A percentile compares a stretch with the other conserved stretches of the same genome.
phyloP scores from a whole-genome alignment of 2,888 invertebrate species.

The Eupelmus urozonus region DNA sequence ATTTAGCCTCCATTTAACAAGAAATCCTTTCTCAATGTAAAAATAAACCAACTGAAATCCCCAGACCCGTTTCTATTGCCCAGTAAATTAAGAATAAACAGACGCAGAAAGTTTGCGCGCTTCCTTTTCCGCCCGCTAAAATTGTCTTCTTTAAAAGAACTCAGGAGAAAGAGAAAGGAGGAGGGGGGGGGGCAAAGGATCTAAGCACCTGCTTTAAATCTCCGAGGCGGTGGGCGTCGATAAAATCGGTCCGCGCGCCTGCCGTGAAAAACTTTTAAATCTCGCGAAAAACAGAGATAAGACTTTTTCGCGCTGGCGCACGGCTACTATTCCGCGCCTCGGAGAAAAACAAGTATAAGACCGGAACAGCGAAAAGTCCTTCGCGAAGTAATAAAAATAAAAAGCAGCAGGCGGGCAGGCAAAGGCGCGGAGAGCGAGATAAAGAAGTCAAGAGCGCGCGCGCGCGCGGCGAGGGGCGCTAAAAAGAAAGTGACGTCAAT shows the following conservation, averaged over 20 bases:
- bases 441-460: neutral
- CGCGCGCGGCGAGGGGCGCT: neutral
- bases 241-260: slow-evolving; percentile 51
- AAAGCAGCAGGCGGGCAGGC: slow-evolving; percentile 17
- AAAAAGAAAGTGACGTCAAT: slow-evolving; percentile 46
- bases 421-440: neutral
- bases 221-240: slow-evolving; percentile 42
- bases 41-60: neutral
- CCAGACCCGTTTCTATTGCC: slow-evolving; percentile 21
- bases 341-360: slow-evolving; percentile 40
- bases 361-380: slow-evolving; percentile 47
- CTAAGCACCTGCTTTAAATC: slow-evolving; percentile 58
- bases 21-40: neutral
- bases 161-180: too few relatives aligned
- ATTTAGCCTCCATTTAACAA: neutral
- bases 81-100: slow-evolving; percentile 56
- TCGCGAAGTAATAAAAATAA: slow-evolving; percentile 51
- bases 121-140: neutral
- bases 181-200: slow-evolving; percentile 50
- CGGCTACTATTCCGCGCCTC: slow-evolving; percentile 22
- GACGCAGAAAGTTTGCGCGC: neutral
- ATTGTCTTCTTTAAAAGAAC: slow-evolving; percentile 46
- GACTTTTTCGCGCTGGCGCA: slow-evolving; percentile 40
- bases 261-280: slow-evolving; percentile 55
- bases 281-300: slow-evolving; percentile 57